Evolutionary conservation across 2,113 vertebrate genomes (phyloP).

Genomic region (Paradisaea rubra): DNA sequence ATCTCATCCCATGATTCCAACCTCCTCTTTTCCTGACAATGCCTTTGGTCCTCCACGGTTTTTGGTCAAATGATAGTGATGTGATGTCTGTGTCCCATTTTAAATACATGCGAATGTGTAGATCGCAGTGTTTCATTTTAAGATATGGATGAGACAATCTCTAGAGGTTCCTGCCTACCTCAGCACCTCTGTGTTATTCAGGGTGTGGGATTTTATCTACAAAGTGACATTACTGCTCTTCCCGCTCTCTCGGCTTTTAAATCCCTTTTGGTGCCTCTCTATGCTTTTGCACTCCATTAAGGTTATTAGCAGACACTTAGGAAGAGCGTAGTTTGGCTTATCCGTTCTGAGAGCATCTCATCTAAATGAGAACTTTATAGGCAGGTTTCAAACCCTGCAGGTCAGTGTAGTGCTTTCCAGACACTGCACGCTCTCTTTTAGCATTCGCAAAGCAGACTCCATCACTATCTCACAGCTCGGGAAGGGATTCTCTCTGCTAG

Average conservation of each 20-base stretch:
- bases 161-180: neutral
- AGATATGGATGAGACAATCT: neutral
- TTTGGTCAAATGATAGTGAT: neutral
- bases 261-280: constrained; percentile 13
- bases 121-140: neutral
- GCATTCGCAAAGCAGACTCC: constrained; percentile 10
- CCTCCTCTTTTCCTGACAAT: neutral
- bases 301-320: constrained; percentile 34
- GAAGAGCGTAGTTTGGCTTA: neutral
- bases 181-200: neutral
- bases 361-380: constrained; percentile 21
- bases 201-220: neutral
- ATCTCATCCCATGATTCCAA: neutral
- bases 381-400: neutral
- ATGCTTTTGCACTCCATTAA: constrained; percentile 29
- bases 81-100: neutral
- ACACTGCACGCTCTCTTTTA: neutral
- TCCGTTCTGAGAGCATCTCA: neutral
- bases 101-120: neutral
- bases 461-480: neutral
- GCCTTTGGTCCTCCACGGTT: neutral
- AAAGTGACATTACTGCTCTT: neutral
- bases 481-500: neutral
- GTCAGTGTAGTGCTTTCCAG: constrained; percentile 17
- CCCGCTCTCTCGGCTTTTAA: neutral